A percentile compares a stretch with the other conserved stretches of the same genome.
Evolutionary conservation across 2,113 vertebrate species (phyloP).

Genomic region (Cheirogaleus medius): DNA sequence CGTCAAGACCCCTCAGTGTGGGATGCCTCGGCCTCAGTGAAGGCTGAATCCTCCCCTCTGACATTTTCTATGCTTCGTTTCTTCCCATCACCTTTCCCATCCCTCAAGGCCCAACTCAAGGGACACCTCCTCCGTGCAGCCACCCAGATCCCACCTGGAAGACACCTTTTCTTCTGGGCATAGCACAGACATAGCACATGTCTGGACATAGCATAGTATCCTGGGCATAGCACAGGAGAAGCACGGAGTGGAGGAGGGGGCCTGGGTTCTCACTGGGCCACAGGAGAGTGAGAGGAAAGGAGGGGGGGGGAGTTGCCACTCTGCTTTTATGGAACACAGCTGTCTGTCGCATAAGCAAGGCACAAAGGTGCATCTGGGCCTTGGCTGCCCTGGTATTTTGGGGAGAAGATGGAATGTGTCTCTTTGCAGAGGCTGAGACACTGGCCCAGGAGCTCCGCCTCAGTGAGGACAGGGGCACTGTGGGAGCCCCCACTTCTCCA

Average conservation of each 20-base stretch:
- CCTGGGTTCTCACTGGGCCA: not conserved
- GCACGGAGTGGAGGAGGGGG: not conserved
- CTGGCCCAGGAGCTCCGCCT: not conserved
- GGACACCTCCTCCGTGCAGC: not conserved
- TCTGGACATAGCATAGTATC: not conserved
- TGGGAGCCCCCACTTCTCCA: not conserved
- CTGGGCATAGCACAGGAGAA: not conserved
- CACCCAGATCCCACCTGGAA: not conserved
- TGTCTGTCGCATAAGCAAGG: not conserved
- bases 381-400: not conserved
- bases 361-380: no score
- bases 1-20: not conserved
- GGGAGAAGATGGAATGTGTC: not conserved
- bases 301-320: rapidly evolving
- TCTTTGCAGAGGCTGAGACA: not conserved
- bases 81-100: not conserved
- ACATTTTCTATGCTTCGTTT: not conserved
- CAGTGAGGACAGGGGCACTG: not conserved
- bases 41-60: not conserved
- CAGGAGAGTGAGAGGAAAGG: no score
- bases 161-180: not conserved
- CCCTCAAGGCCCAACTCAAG: not conserved
- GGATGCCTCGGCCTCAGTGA: not conserved
- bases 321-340: not conserved
- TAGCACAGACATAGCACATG: no score